A percentile compares a stretch with the other conserved stretches of the same genome.
Evolutionary conservation across 2,113 vertebrate species (phyloP).

Genomic region (Agelaius tricolor): DNA sequence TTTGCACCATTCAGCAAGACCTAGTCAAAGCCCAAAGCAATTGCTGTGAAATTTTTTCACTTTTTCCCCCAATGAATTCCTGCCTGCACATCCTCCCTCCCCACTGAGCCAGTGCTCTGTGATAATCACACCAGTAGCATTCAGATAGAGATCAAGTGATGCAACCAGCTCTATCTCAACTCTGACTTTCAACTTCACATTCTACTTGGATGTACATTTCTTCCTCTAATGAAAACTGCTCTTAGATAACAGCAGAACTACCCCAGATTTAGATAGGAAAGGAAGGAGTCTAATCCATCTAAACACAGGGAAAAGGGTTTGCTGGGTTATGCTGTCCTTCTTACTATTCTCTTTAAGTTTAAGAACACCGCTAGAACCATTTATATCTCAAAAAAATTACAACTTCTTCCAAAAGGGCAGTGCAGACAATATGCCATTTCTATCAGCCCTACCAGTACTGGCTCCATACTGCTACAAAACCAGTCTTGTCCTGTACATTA

Average conservation of each 20-base stretch:
- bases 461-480: not conserved
- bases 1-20: constrained; percentile 32
- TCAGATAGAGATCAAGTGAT: constrained; percentile 66
- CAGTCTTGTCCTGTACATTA: not conserved
- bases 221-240: constrained; percentile 57
- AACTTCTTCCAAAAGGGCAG: not conserved
- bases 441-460: not conserved
- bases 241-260: constrained; percentile 37
- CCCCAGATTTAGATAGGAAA: not conserved
- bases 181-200: constrained; percentile 66
- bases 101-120: constrained; percentile 34
- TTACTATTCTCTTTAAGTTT: not conserved
- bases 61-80: constrained; percentile 11
- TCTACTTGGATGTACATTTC: constrained; percentile 50
- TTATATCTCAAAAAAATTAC: not conserved
- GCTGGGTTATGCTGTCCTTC: not conserved
- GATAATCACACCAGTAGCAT: constrained; percentile 42
- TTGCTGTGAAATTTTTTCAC: constrained; percentile 46
- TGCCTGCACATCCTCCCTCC: constrained; percentile 9
- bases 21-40: constrained; percentile 35
- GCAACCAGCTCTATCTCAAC: constrained; percentile 40
- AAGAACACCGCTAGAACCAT: not conserved
- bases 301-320: not conserved
- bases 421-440: not conserved
- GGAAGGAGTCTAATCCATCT: not conserved